phyloP scores from a whole-genome alignment of 2,113 vertebrate genomes.

The Vanacampus margaritifer region DNA sequence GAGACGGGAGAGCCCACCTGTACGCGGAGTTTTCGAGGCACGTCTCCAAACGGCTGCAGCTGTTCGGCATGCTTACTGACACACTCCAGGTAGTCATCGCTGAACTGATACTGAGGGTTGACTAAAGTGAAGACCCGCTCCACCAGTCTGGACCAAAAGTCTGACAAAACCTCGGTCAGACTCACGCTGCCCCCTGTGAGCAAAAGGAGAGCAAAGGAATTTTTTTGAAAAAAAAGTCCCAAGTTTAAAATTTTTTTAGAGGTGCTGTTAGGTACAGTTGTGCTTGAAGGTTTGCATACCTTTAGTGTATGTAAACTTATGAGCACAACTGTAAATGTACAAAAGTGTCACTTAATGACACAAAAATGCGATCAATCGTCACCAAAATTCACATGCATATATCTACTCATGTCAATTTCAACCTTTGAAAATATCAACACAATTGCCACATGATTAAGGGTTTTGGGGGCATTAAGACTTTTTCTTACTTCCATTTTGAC shows the following conservation, averaged over 20 bases:
- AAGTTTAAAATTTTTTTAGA: not conserved
- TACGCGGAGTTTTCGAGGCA: slow-evolving; percentile 78
- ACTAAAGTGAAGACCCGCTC: slow-evolving; percentile 84
- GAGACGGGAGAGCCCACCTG: slow-evolving; percentile 65
- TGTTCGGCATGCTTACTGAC: slow-evolving; percentile 79
- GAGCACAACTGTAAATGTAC: no score
- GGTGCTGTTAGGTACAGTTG: no score
- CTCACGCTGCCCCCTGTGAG: slow-evolving; percentile 73
- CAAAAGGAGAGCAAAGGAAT: not conserved
- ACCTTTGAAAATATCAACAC: no score
- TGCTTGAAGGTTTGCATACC: no score
- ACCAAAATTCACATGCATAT: no score
- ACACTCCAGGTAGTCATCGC: slow-evolving; percentile 84
- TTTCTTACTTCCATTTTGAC: no score
- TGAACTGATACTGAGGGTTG: slow-evolving; percentile 84
- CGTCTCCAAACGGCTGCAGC: slow-evolving; percentile 83
- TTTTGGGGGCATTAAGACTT: no score
- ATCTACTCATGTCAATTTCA: no score
- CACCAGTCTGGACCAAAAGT: slow-evolving; percentile 85
- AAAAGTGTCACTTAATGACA: no score
- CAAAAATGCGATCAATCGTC: no score
- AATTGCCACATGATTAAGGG: no score
- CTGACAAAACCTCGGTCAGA: slow-evolving; percentile 80
- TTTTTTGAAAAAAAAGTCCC: not conserved
- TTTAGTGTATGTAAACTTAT: no score